Percentiles rank a stretch among this genome's conserved stretches.
Conservation (phyloP, 1,140 invertebrate species). For the Scylla paramamosain region DNA sequence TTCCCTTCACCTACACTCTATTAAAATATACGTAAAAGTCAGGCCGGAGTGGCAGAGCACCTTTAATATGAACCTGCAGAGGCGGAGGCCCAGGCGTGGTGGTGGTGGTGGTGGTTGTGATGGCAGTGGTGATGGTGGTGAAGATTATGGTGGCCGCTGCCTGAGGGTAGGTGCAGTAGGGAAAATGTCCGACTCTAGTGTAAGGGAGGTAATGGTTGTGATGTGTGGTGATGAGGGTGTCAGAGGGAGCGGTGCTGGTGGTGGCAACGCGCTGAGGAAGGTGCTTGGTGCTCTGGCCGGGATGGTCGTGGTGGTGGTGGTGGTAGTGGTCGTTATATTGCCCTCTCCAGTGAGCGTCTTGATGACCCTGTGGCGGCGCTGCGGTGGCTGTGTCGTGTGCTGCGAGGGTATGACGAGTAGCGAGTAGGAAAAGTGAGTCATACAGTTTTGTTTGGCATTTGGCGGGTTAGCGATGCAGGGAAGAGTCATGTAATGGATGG, state of each 20-base stretch:
- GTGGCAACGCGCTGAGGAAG: neutral
- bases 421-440: too few species aligned
- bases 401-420: neutral
- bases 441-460: too few species aligned
- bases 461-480: neutral
- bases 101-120: neutral
- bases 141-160: neutral
- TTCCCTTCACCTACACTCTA: constrained; percentile 23
- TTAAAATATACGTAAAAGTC: constrained; percentile 48
- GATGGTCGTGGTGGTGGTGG: neutral
- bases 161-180: neutral
- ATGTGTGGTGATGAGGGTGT: constrained; percentile 27
- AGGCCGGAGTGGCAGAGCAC: neutral
- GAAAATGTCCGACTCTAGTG: neutral
- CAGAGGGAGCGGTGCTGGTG: neutral
- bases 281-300: neutral
- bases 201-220: constrained; percentile 25
- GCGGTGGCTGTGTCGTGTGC: neutral
- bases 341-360: too few species aligned
- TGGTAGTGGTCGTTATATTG: neutral
- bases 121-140: constrained; percentile 35
- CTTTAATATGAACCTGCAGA: constrained; percentile 43
- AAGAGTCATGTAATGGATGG: neutral
- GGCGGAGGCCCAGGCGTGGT: neutral
- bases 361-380: neutral